A percentile compares a stretch with the other conserved stretches of the same genome.
These are phyloP conservation scores for Helicoverpa armigera DNA, from an alignment of 1,140 invertebrate genomes.

Conservation along the genomic window DNA sequence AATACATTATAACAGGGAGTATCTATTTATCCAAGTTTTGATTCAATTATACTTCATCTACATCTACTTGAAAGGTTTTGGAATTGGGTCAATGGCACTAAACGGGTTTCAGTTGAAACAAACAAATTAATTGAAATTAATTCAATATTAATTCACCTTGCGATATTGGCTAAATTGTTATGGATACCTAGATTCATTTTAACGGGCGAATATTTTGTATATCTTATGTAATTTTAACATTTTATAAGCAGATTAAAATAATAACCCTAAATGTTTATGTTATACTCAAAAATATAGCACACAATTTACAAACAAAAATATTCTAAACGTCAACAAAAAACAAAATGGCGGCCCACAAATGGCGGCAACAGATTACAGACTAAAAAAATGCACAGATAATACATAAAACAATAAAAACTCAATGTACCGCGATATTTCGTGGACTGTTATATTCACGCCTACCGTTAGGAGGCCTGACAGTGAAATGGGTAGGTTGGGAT, in stretches of 20 bases:
- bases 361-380: slow-evolving; percentile 23
- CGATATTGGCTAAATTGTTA: background rate
- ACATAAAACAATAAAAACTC: slow-evolving; percentile 30
- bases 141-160: slow-evolving; percentile 23
- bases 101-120: slow-evolving; percentile 23
- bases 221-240: no score
- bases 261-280: no score
- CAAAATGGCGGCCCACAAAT: slow-evolving; percentile 18
- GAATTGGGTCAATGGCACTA: slow-evolving; percentile 23
- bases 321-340: background rate
- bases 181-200: background rate
- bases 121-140: slow-evolving; percentile 38
- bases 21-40: slow-evolving; percentile 27
- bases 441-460: slow-evolving; percentile 44
- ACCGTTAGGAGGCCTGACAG: slow-evolving; percentile 35
- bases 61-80: slow-evolving; percentile 6
- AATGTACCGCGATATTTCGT: slow-evolving; percentile 39
- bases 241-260: no score
- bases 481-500: slow-evolving; percentile 42
- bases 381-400: slow-evolving; percentile 34
- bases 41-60: slow-evolving; percentile 43
- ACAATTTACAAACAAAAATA: no score
- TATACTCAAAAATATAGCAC: no score
- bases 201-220: no score
- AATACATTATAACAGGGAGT: background rate